Percentiles rank a stretch among this genome's conserved stretches.
These are phyloP conservation scores for Ceyx erithaca DNA, from an alignment of 2,797 vertebrate genomes.

Conservation along the genomic window DNA sequence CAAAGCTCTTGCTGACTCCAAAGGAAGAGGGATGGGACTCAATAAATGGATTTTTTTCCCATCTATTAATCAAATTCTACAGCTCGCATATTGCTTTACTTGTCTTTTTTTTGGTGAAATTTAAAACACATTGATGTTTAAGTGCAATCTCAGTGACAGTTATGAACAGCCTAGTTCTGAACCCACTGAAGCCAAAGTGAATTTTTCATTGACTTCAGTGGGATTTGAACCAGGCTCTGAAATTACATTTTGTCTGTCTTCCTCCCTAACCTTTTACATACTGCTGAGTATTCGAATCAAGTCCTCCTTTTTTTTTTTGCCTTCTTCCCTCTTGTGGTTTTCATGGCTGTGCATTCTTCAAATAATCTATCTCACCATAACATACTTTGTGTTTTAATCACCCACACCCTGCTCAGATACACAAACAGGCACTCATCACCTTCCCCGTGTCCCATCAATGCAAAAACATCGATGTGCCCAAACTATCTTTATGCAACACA, in stretches of 20 bases:
- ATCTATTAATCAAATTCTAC: conserved; percentile 17
- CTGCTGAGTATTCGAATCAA: background rate
- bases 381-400: conserved; percentile 29
- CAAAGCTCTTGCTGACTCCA: background rate
- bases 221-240: conserved; percentile 22
- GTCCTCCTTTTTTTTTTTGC: background rate
- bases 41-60: background rate
- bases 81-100: background rate
- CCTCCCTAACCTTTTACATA: conserved; percentile 20
- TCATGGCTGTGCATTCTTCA: conserved; percentile 16
- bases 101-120: conserved; percentile 3
- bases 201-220: background rate
- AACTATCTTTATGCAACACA: conserved; percentile 18
- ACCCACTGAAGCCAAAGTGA: background rate
- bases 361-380: conserved; percentile 16
- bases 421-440: background rate
- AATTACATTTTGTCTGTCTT: conserved; percentile 21
- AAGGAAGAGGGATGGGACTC: background rate
- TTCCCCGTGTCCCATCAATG: background rate
- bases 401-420: background rate
- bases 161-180: conserved; percentile 17
- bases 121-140: conserved; percentile 30
- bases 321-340: conserved; percentile 33
- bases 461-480: conserved; percentile 5
- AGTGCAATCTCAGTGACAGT: background rate